Evolutionary conservation across 1,140 invertebrate genomes (phyloP).

Genomic region (Drosophila melanica): DNA sequence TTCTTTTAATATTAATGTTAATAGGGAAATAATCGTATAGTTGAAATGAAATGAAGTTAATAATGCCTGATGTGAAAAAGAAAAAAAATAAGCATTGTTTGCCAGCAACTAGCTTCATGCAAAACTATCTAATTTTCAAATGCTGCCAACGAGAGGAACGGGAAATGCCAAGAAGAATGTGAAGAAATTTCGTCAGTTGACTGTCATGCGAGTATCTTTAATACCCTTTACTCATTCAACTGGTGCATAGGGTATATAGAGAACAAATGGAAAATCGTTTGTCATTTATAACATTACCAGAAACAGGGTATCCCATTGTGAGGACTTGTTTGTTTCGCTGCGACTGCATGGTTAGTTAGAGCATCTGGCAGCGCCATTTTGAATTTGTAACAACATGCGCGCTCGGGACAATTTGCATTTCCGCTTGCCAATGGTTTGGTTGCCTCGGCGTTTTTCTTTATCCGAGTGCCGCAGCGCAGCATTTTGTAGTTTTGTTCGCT

Average conservation of each 20-base stretch:
- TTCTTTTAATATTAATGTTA: neutral
- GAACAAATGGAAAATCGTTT: neutral
- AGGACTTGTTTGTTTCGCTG: constrained; percentile 11
- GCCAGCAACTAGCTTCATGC: constrained; percentile 10
- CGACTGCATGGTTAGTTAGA: constrained; percentile 70
- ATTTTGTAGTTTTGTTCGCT: constrained; percentile 50
- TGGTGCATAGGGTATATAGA: neutral
- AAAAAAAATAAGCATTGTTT: neutral
- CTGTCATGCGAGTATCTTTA: constrained; percentile 14
- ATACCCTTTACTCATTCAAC: neutral
- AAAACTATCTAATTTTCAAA: constrained; percentile 25
- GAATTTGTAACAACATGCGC: constrained; percentile 80
- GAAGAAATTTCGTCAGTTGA: constrained; percentile 17
- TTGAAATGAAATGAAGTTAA: constrained; percentile 14
- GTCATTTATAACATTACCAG: too few species aligned
- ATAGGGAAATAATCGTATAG: neutral
- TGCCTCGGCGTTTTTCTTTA: constrained; percentile 21
- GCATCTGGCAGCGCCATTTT: constrained; percentile 64
- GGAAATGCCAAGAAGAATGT: constrained; percentile 16
- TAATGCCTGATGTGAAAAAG: neutral
- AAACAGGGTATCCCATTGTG: neutral
- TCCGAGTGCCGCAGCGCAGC: constrained; percentile 9
- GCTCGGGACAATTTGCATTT: constrained; percentile 76
- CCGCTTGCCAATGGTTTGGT: constrained; percentile 68
- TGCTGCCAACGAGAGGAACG: constrained; percentile 9